phyloP scores from a whole-genome alignment of 2,797 vertebrate species.

The Manis crassicaudata region DNA sequence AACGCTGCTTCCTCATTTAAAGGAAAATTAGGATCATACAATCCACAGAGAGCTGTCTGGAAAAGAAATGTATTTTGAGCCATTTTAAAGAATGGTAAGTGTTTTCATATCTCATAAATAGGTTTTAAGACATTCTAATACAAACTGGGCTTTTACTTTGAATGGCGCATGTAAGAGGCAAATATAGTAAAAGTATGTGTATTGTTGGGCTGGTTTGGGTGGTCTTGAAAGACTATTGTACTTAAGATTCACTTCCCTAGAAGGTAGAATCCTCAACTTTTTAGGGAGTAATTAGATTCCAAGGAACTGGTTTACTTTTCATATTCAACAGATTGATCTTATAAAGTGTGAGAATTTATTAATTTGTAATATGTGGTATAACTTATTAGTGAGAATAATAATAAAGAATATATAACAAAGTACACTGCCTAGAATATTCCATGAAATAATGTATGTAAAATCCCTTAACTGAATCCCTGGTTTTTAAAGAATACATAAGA shows the following conservation, averaged over 20 bases:
- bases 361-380: neutral
- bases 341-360: neutral
- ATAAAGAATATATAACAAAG: neutral
- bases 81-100: conserved; percentile 6
- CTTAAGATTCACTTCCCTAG: neutral
- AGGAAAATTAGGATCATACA: neutral
- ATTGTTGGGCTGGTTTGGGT: neutral
- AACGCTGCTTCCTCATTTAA: neutral
- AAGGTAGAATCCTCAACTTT: neutral
- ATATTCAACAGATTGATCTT: conserved; percentile 13
- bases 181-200: neutral
- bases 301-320: neutral
- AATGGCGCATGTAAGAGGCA: neutral
- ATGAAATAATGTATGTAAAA: conserved; percentile 6
- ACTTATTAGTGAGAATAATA: neutral
- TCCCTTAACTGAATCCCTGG: neutral
- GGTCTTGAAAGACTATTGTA: neutral
- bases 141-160: neutral
- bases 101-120: neutral
- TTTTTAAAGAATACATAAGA: neutral
- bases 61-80: neutral
- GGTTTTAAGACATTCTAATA: neutral
- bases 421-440: neutral
- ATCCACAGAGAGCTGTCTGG: neutral
- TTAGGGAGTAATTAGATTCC: neutral